A percentile compares a stretch with the other conserved stretches of the same genome.
Conservation (phyloP, 2,797 vertebrate species). For the Girardinus metallicus region DNA sequence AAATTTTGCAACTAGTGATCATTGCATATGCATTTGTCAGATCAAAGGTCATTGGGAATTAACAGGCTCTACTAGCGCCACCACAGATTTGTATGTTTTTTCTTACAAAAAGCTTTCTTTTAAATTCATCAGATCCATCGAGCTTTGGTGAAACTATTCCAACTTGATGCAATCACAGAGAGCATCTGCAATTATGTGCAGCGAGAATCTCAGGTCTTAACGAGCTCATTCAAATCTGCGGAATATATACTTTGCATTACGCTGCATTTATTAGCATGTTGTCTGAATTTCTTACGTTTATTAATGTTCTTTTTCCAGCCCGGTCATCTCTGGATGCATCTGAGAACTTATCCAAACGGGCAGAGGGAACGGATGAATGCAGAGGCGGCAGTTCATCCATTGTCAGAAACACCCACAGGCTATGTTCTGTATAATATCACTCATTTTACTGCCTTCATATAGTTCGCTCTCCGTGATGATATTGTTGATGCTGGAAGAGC, state of each 20-base stretch:
- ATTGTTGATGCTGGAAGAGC: constrained; percentile 53
- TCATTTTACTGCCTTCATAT: constrained; percentile 50
- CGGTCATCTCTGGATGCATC: constrained; percentile 18
- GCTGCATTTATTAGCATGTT: not conserved
- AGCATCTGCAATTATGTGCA: no score
- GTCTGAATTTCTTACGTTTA: constrained; percentile 6
- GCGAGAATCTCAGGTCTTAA: not conserved
- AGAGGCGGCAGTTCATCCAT: constrained; percentile 43
- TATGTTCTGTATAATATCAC: constrained; percentile 53
- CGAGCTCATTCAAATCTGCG: not conserved
- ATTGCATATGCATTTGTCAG: not conserved
- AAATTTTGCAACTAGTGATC: not conserved
- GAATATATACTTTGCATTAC: not conserved
- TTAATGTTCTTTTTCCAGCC: constrained; percentile 8
- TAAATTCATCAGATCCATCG: not conserved
- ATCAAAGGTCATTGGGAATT: not conserved
- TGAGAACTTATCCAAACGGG: constrained; percentile 23
- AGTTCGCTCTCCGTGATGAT: constrained; percentile 45
- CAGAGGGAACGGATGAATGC: constrained; percentile 38
- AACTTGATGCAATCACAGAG: no score
- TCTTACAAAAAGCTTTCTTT: not conserved
- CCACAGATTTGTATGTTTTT: not conserved
- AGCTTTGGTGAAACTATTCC: not conserved
- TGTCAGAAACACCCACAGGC: constrained; percentile 59
- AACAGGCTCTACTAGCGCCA: not conserved